Evolutionary conservation across 2,113 vertebrate genomes (phyloP).

Genomic region (Vulpes lagopus): DNA sequence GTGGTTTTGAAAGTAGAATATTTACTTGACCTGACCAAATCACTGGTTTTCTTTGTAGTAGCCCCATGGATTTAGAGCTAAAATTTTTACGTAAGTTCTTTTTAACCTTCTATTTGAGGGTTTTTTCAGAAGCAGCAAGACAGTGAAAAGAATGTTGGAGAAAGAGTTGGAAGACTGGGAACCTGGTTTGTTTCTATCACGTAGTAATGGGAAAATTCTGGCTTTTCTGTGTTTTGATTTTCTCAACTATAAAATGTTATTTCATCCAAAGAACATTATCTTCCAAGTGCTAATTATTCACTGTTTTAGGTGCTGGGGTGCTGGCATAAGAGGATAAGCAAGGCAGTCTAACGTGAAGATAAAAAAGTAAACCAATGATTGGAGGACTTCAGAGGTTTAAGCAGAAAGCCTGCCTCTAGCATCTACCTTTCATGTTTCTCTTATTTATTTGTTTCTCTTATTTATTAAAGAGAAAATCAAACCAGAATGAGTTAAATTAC

Average conservation of each 20-base stretch:
- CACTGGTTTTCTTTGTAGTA: background rate
- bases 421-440: background rate
- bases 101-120: background rate
- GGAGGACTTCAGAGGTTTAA: background rate
- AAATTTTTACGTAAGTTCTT: background rate
- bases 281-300: background rate
- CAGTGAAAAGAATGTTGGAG: background rate
- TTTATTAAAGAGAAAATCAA: slow-evolving; percentile 4
- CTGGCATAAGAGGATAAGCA: background rate
- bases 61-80: background rate
- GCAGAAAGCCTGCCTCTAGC: background rate
- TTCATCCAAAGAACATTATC: background rate
- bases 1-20: background rate
- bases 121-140: background rate
- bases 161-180: slow-evolving; percentile 1
- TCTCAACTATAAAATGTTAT: slow-evolving; percentile 25
- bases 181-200: background rate
- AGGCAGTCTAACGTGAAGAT: background rate
- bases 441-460: background rate
- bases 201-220: background rate
- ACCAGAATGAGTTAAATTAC: slow-evolving; percentile 35
- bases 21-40: background rate
- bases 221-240: background rate
- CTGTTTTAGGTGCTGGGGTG: background rate
- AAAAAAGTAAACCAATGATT: background rate